These are phyloP conservation scores for Dissostichus mawsoni DNA, from an alignment of 2,113 vertebrate species.

Conservation along the genomic window DNA sequence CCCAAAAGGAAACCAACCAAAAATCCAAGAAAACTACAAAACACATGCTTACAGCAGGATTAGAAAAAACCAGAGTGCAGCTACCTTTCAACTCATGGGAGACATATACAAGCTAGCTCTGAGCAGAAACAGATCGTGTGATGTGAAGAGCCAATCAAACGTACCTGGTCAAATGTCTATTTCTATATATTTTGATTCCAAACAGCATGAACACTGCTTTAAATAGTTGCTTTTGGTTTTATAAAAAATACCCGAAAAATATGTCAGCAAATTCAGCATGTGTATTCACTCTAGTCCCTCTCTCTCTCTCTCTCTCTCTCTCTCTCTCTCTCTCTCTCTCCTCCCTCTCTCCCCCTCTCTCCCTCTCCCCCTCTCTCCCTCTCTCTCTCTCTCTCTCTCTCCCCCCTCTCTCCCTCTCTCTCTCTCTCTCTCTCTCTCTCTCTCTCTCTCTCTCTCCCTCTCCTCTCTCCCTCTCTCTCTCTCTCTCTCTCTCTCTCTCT, in stretches of 20 bases:
- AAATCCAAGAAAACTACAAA: too few relatives aligned
- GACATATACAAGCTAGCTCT: too few relatives aligned
- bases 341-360: background rate
- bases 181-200: too few relatives aligned
- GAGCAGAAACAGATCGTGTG: too few relatives aligned
- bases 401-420: background rate
- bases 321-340: background rate
- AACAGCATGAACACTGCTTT: background rate
- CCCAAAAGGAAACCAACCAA: too few relatives aligned
- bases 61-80: too few relatives aligned
- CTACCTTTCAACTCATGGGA: too few relatives aligned
- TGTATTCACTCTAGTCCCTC: background rate
- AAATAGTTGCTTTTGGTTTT: background rate
- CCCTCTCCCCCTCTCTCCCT: background rate
- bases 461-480: conserved; percentile 1
- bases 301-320: background rate
- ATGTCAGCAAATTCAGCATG: background rate
- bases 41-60: too few relatives aligned
- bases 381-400: background rate
- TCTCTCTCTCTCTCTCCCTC: background rate
- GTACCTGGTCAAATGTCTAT: too few relatives aligned
- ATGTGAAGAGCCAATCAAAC: too few relatives aligned
- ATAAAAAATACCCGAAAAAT: background rate
- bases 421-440: background rate
- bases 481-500: background rate